Evolutionary conservation across 2,113 vertebrate genomes (phyloP).

Genomic region (Pleuronectes platessa): DNA sequence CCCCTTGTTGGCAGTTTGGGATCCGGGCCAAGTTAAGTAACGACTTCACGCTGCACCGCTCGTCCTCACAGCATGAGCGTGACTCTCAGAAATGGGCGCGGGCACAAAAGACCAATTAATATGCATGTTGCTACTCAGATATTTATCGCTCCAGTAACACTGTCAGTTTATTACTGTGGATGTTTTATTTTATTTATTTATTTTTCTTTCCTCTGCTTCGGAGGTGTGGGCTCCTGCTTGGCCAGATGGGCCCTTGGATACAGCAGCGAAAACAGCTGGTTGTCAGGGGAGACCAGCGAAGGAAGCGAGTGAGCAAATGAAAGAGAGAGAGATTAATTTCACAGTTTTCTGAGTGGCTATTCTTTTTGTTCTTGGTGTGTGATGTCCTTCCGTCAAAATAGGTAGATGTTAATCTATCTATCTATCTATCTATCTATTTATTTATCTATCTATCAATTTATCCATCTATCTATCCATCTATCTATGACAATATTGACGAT

Average conservation of each 20-base stretch:
- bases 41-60: conserved; percentile 51
- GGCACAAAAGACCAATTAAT: conserved; percentile 63
- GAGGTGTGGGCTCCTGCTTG: conserved; percentile 9
- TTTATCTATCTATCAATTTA: not conserved
- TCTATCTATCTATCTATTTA: not conserved
- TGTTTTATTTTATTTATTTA: not conserved
- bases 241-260: conserved; percentile 21
- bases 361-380: not conserved
- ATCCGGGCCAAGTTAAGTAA: conserved; percentile 64
- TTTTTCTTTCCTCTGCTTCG: not conserved
- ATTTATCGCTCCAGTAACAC: conserved; percentile 57
- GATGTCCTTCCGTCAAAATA: no score
- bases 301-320: not conserved
- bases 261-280: conserved; percentile 56
- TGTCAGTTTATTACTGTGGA: conserved; percentile 42
- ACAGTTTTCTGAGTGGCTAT: conserved; percentile 14
- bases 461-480: not conserved
- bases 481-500: not conserved
- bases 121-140: conserved; percentile 63
- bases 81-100: conserved; percentile 58
- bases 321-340: conserved; percentile 6
- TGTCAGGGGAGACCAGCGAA: conserved; percentile 65
- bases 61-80: conserved; percentile 35
- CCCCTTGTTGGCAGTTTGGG: conserved; percentile 56
- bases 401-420: not conserved